phyloP scores from a whole-genome alignment of 2,888 invertebrate genomes.

The Atrina japonica region DNA sequence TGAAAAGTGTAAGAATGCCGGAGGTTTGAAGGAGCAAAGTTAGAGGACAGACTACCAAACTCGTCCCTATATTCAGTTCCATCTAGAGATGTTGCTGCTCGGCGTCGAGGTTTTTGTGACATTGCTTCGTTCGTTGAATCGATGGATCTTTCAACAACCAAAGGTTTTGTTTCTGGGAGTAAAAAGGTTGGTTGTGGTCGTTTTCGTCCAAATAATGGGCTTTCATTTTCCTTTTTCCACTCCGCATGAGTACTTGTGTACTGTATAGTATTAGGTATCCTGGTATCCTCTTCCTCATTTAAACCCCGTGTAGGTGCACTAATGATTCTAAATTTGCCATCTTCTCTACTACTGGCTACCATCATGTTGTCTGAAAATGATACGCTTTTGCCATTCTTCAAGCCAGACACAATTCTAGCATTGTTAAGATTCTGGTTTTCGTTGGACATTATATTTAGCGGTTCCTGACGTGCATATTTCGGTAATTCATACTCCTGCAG shows the following conservation, averaged over 20 bases:
- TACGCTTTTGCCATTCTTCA: slow-evolving; percentile 61
- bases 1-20: slow-evolving; percentile 52
- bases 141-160: slow-evolving; percentile 7
- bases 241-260: slow-evolving; percentile 68
- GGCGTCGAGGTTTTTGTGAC: slow-evolving; percentile 17
- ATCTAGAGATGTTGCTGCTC: slow-evolving; percentile 51
- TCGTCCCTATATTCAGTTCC: slow-evolving; percentile 66
- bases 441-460: slow-evolving; percentile 71
- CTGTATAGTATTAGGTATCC: slow-evolving; percentile 54
- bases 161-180: slow-evolving; percentile 27
- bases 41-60: slow-evolving; percentile 66
- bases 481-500: slow-evolving; percentile 75
- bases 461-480: slow-evolving; percentile 69
- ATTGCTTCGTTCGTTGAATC: neutral
- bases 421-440: slow-evolving; percentile 73
- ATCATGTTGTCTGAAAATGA: slow-evolving; percentile 70
- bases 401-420: slow-evolving; percentile 50
- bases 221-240: slow-evolving; percentile 58
- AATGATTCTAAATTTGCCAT: slow-evolving; percentile 56
- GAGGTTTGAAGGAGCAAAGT: slow-evolving; percentile 65
- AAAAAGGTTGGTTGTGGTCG: slow-evolving; percentile 29
- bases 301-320: slow-evolving; percentile 59
- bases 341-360: slow-evolving; percentile 66
- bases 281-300: slow-evolving; percentile 28
- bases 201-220: neutral